Percentiles rank a stretch among this genome's conserved stretches.
phyloP scores from a whole-genome alignment of 1,140 invertebrate genomes.

The Oscheius sp. region DNA sequence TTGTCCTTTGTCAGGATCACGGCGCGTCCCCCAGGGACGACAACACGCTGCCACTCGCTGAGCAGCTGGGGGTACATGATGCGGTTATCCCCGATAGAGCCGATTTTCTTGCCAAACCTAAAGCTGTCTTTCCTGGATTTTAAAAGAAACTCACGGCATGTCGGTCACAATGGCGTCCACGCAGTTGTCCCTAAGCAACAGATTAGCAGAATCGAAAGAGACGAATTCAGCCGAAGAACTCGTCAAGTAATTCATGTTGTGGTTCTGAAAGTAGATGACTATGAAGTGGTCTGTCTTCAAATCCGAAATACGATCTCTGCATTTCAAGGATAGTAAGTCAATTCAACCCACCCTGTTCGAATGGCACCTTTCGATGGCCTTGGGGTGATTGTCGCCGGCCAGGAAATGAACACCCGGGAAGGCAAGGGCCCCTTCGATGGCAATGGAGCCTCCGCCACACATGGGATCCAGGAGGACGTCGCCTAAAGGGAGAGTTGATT shows the following conservation, averaged over 20 bases:
- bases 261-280: no score
- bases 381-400: slow-evolving; percentile 8
- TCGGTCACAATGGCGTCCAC: slow-evolving; percentile 15
- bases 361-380: slow-evolving; percentile 13
- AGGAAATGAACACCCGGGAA: not conserved
- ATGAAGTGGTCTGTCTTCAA: no score
- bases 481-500: not conserved
- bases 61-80: slow-evolving; percentile 18
- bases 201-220: slow-evolving; percentile 13
- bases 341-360: slow-evolving; percentile 11
- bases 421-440: slow-evolving; percentile 15
- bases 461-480: slow-evolving; percentile 16
- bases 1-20: slow-evolving; percentile 25
- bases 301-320: no score
- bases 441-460: slow-evolving; percentile 25
- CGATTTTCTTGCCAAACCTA: slow-evolving; percentile 25
- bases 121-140: not conserved
- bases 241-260: not conserved
- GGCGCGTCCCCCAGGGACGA: slow-evolving; percentile 5
- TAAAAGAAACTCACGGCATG: not conserved
- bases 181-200: not conserved
- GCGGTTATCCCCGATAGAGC: slow-evolving; percentile 2
- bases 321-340: no score
- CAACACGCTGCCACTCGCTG: slow-evolving; percentile 18
- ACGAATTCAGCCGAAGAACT: not conserved